Base-by-base conservation (phyloP, 2,888 invertebrate species). In the Nemoura dubitans region DNA sequence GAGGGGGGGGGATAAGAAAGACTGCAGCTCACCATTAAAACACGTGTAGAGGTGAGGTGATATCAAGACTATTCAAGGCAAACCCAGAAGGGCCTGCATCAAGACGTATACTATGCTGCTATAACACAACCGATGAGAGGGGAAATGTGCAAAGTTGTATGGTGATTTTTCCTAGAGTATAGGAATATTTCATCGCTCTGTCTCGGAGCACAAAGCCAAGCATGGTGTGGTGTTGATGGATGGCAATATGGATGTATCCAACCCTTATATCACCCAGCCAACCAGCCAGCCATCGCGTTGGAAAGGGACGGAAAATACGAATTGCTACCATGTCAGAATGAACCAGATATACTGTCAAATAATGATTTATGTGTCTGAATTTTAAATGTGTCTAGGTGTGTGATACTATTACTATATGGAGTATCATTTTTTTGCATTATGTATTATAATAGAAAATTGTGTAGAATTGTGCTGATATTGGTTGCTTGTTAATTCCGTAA, bases 341-440 rank as follows among this genome's bases (percentile, higher is more conserved):
- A 80, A 42, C 36, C 86, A 30, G 86, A 76, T 29, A 81, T 80
- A 82, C 86, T 87, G 87, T 87, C 87, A 87, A 87, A 87, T 59
- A 76, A 85, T 87, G 87, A 87, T 86, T 87, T 87, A 87, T 87
- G 87, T 85, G 76, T 83, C 81, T 86, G 87, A 87, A 87, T 87
- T 87, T 86, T 86, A 86, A 86, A 86, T 86, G 86, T 76, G 59
- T 59, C 59, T 59, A 59, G 59, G 59, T 59, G 59, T 59, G 59
- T 21, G 3, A 36, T 36, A 36, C 10, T 36, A 16, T 59, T 21
- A 1, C 59, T 59, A 21, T 21, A 59, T n/a, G 59, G 1, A 59
- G 59, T 16, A 59, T 59, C 14, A 59, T 59, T 59, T 59, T 82
- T 83, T 83, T 83, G 43, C 42, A 43, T 83, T 30, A 29, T 43